These are phyloP conservation scores for Aphelenchoides fujianensis DNA, from an alignment of 1,140 invertebrate genomes.

Conservation along the genomic window DNA sequence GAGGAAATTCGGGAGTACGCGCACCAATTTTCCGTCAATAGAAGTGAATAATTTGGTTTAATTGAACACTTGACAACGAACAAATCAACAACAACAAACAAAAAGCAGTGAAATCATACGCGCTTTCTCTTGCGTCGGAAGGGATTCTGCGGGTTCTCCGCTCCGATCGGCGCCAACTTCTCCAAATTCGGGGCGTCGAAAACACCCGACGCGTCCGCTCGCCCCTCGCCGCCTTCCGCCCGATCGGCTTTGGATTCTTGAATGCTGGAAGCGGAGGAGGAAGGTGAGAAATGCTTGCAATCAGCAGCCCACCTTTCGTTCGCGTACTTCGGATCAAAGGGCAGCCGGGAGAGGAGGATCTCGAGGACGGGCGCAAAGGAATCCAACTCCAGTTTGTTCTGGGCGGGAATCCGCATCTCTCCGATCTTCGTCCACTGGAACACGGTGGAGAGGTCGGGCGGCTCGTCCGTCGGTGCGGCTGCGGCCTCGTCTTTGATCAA, in stretches of 20 bases:
- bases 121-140: slow-evolving; percentile 4
- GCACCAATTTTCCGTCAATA: too few species aligned
- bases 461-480: too few species aligned
- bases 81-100: too few species aligned
- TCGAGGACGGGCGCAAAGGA: background rate
- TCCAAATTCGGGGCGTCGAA: background rate
- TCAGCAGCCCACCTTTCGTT: background rate
- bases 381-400: slow-evolving; percentile 10
- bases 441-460: background rate
- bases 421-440: slow-evolving; percentile 10
- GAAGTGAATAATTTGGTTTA: too few species aligned
- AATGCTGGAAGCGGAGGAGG: slow-evolving; percentile 1
- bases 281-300: background rate
- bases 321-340: background rate
- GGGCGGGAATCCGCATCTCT: background rate
- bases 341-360: background rate
- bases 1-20: too few species aligned
- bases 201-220: background rate
- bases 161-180: slow-evolving; percentile 11
- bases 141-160: background rate
- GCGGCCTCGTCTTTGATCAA: background rate
- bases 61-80: too few species aligned
- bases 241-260: background rate
- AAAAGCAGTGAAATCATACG: too few species aligned
- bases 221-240: background rate